Conservation (phyloP, 1,140 invertebrate species). For the Pseudomyrmex concolor region DNA sequence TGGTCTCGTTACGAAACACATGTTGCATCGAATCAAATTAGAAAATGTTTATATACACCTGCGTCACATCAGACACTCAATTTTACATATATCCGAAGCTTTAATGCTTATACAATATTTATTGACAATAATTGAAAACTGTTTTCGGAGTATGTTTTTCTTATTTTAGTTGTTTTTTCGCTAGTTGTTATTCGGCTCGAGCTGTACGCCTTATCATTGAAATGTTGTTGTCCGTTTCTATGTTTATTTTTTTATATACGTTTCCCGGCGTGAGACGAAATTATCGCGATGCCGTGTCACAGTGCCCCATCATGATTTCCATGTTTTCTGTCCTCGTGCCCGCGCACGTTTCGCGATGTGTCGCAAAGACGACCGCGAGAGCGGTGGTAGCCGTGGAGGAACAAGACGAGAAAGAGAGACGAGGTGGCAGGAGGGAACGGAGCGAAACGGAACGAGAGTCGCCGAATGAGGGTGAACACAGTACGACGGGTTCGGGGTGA, state of each 20-base stretch:
- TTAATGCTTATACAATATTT: not conserved
- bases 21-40: conserved; percentile 7
- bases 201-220: too few relatives aligned
- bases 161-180: too few relatives aligned
- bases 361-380: conserved; percentile 57
- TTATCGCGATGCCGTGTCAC: too few relatives aligned
- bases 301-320: conserved; percentile 57
- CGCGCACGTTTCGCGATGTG: conserved; percentile 61
- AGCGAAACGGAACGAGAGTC: conserved; percentile 47
- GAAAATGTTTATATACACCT: not conserved
- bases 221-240: too few relatives aligned
- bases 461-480: conserved; percentile 20
- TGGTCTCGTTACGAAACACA: conserved; percentile 8
- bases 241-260: too few relatives aligned
- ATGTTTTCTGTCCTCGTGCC: conserved; percentile 77
- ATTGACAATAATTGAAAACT: not conserved
- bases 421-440: conserved; percentile 24
- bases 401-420: conserved; percentile 55
- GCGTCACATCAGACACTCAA: not conserved
- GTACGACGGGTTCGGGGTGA: conserved; percentile 3
- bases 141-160: too few relatives aligned
- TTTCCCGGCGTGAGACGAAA: too few relatives aligned
- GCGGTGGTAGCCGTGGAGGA: not conserved
- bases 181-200: too few relatives aligned
- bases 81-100: not conserved